Base-by-base conservation (phyloP, 2,888 invertebrate species). In the Caenorhabditis japonica region DNA sequence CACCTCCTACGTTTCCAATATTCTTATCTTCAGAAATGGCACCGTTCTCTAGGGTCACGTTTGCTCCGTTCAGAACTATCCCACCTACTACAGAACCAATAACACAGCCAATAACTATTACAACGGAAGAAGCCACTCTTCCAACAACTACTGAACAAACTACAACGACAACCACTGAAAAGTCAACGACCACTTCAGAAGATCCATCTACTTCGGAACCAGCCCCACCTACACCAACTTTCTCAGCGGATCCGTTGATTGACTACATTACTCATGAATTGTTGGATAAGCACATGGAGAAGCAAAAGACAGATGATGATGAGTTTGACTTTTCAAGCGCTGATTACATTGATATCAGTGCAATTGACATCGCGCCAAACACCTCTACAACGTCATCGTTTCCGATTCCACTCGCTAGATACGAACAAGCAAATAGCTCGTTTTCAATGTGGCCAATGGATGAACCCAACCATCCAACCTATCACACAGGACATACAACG, bases 281-380 rank as follows among this genome's bases (percentile, higher is more conserved):
- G 5, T 15, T 73, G 8, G 47, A 73, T n/a, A 73, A 73, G 19
- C 66, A 73, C 21, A 60, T 66, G 66, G 71, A 71, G 44, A 52
- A 34, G n/a, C 23, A 43, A n/a, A 64, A 58, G 13, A 39, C 56
- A 21, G 58, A 58, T 21, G 71, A 71, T 2, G 66, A 72, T 36
- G 73, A 73, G 19, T 66, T 61, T 33, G 73, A 73, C 33, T 68
- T 68, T 30, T 61, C 68, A 0, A 56, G 39, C 43, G 56, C 73
- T 15, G 73, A 73, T 33, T 73, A 73, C 30, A 73, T 73, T 41
- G 73, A 73, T 23, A 73, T 73, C 12, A 73, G 73, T 43, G 73
- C 73, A 3, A 62, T 62, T 56, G 64, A 72, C 27, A 53, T 72
- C 49, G 58, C 51, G 64, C 64, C 64, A n/a, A 49, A n/a, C 33